phyloP scores from a whole-genome alignment of 1,140 invertebrate genomes.

The Nautilus pompilius region DNA sequence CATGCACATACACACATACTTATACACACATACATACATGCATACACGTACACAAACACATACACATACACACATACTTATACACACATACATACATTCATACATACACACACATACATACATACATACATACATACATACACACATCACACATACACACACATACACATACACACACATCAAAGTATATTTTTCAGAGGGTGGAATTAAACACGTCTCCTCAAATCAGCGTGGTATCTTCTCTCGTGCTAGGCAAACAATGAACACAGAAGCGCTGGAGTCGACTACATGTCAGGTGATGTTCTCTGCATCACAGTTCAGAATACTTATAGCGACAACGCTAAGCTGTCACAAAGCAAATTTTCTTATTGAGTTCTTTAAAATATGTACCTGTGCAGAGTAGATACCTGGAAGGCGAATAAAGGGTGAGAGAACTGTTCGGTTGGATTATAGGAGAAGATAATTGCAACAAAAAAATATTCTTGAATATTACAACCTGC shows the following conservation, averaged over 20 bases:
- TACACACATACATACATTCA: not conserved
- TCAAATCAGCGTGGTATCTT: no score
- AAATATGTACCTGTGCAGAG: no score
- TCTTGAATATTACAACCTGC: not conserved
- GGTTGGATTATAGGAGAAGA: not conserved
- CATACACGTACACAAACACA: not conserved
- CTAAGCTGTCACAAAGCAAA: no score
- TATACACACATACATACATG: not conserved
- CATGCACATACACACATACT: not conserved
- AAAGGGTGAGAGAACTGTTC: constrained; percentile 1
- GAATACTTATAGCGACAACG: no score
- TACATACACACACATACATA: not conserved
- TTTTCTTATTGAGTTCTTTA: no score
- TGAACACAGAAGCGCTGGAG: no score
- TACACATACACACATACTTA: not conserved
- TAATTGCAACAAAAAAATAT: not conserved
- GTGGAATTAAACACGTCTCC: no score
- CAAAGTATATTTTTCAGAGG: no score
- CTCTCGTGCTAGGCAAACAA: no score
- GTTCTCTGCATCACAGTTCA: no score
- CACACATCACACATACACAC: not conserved
- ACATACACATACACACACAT: not conserved
- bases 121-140: constrained; percentile 4
- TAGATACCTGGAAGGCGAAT: constrained; percentile 9
- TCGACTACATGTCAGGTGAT: no score